Evolutionary conservation across 2,888 invertebrate species (phyloP).

Genomic region (Ectemnius lituratus): DNA sequence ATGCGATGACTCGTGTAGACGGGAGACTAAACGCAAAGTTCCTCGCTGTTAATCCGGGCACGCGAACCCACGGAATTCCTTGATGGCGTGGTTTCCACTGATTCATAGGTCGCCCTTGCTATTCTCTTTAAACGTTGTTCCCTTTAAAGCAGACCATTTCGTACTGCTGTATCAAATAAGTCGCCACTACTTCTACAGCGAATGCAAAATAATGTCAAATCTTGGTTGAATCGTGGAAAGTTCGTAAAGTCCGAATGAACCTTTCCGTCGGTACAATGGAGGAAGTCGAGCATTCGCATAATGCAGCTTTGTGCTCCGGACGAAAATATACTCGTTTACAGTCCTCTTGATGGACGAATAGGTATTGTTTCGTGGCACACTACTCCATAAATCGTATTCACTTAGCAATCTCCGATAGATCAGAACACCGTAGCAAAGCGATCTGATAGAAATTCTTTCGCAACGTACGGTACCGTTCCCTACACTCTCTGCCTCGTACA

Average conservation of each 20-base stretch:
- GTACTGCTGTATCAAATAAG: neutral
- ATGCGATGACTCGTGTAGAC: slow-evolving; percentile 61
- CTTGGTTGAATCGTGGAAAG: slow-evolving; percentile 16
- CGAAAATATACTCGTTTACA: neutral
- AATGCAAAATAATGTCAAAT: neutral
- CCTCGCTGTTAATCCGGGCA: slow-evolving; percentile 34
- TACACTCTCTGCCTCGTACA: slow-evolving; percentile 20
- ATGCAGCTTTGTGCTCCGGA: neutral
- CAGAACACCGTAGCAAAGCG: slow-evolving; percentile 30
- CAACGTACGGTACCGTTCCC: slow-evolving; percentile 27
- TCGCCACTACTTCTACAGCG: too few species aligned
- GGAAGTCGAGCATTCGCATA: too few species aligned
- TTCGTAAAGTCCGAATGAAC: too few species aligned
- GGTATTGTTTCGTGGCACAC: neutral
- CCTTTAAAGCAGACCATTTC: neutral
- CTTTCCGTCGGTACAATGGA: too few species aligned
- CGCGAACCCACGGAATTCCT: slow-evolving; percentile 42
- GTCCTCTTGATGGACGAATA: neutral
- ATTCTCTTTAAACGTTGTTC: slow-evolving; percentile 9
- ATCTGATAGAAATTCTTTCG: slow-evolving; percentile 32
- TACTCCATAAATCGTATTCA: slow-evolving; percentile 30
- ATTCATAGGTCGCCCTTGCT: slow-evolving; percentile 49
- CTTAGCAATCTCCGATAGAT: slow-evolving; percentile 25
- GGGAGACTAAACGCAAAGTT: slow-evolving; percentile 45
- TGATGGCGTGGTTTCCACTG: slow-evolving; percentile 47